Percentiles rank a stretch among this genome's conserved stretches.
phyloP scores from a whole-genome alignment of 2,888 invertebrate genomes.

The Suillia variegata region DNA sequence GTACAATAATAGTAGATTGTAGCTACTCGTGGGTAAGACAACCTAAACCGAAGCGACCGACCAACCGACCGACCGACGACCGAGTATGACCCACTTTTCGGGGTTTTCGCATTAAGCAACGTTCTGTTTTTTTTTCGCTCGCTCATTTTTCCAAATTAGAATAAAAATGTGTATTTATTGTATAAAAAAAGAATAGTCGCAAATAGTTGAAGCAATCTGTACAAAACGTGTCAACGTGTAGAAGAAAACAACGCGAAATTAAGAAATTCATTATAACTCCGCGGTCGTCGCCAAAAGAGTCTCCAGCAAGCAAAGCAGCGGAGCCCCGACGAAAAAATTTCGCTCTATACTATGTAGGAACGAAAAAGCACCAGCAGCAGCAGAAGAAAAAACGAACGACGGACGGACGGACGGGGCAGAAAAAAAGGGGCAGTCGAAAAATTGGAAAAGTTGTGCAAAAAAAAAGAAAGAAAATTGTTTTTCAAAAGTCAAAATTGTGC shows the following conservation, averaged over 20 bases:
- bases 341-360: constrained; percentile 1
- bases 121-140: too few relatives aligned
- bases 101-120: constrained; percentile 56
- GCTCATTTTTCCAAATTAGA: constrained; percentile 47
- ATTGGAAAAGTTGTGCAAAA: neutral
- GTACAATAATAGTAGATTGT: neutral
- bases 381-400: neutral
- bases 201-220: constrained; percentile 29
- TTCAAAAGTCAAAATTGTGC: neutral
- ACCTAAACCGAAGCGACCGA: constrained; percentile 54
- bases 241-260: neutral
- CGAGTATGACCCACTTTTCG: constrained; percentile 59
- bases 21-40: constrained; percentile 25
- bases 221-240: constrained; percentile 36
- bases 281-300: too few relatives aligned
- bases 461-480: neutral
- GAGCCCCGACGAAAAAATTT: constrained; percentile 7
- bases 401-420: neutral
- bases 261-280: too few relatives aligned
- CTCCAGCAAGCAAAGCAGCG: neutral
- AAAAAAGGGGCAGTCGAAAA: neutral
- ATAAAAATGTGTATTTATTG: constrained; percentile 38
- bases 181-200: constrained; percentile 19
- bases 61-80: too few relatives aligned
- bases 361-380: neutral